Evolutionary conservation across 64 coral and sea anemone species (phyloP).

Genomic region (Stylophora pistillata): DNA sequence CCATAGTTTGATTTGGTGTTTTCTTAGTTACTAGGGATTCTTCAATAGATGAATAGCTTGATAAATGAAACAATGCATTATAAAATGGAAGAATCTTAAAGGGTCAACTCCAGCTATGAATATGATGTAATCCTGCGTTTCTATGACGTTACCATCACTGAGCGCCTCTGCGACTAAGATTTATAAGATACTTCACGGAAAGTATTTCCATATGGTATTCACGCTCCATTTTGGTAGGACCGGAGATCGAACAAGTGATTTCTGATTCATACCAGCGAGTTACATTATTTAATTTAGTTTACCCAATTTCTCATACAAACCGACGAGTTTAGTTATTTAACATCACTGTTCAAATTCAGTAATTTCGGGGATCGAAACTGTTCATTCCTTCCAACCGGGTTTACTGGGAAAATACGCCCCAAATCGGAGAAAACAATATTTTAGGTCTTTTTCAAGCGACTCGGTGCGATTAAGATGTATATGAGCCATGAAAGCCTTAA

Average conservation of each 20-base stretch:
- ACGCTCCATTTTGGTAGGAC: no score
- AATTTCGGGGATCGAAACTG: conserved; percentile 45
- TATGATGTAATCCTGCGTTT: conserved; percentile 20
- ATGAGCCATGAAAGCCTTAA: no score
- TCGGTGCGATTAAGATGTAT: no score
- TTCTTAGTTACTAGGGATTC: conserved; percentile 47
- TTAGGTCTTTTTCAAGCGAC: no score
- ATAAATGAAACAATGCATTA: no score
- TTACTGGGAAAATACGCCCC: conserved; percentile 33
- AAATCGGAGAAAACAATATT: background rate
- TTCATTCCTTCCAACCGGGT: conserved; percentile 45
- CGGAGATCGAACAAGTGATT: background rate
- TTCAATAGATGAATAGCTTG: conserved; percentile 52
- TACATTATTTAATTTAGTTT: no score
- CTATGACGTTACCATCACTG: no score
- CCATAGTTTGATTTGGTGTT: conserved; percentile 41
- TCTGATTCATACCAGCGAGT: conserved; percentile 21
- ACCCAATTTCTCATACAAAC: no score
- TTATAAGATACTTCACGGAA: no score
- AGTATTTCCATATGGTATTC: no score
- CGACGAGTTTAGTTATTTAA: conserved; percentile 32
- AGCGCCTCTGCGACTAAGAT: no score
- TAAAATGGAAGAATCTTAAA: no score
- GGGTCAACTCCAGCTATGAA: conserved; percentile 66
- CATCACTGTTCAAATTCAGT: conserved; percentile 55